A percentile compares a stretch with the other conserved stretches of the same genome.
phyloP scores from a whole-genome alignment of 2,113 vertebrate genomes.

The Ageneiosus marmoratus region DNA sequence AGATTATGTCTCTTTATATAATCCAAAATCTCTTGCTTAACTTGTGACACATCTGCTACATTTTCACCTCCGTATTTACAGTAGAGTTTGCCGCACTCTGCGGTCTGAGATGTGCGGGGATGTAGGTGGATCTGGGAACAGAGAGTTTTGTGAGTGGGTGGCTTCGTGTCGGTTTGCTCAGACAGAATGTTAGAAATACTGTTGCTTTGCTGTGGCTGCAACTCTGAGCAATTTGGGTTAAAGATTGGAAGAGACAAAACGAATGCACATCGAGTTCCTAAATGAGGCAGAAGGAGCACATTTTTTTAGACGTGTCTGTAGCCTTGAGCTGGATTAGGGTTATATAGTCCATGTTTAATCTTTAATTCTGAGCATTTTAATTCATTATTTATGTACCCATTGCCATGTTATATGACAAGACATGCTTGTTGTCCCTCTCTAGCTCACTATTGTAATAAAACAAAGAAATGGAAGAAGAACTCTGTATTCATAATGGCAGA shows the following conservation, averaged over 20 bases:
- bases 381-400: not conserved
- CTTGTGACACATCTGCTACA: slow-evolving; percentile 58
- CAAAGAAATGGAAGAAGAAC: not conserved
- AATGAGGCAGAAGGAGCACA: slow-evolving; percentile 8
- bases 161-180: slow-evolving; percentile 10
- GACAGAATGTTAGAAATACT: slow-evolving; percentile 3
- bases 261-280: not conserved
- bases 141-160: slow-evolving; percentile 22
- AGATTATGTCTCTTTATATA: slow-evolving; percentile 73
- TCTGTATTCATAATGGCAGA: not conserved
- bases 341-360: slow-evolving; percentile 16
- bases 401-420: not conserved
- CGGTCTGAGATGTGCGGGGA: slow-evolving; percentile 6
- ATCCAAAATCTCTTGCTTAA: slow-evolving; percentile 63
- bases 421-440: not conserved
- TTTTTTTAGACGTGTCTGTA: slow-evolving; percentile 10
- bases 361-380: not conserved
- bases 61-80: slow-evolving; percentile 46
- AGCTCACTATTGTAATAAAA: slow-evolving; percentile 9
- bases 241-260: slow-evolving; percentile 4
- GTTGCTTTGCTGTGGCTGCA: not conserved
- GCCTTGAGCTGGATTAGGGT: slow-evolving; percentile 36
- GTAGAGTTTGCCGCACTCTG: slow-evolving; percentile 30
- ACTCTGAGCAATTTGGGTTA: not conserved
- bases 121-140: slow-evolving; percentile 43